Percentiles rank a stretch among this genome's conserved stretches.
These are phyloP conservation scores for Drosophila longiperda DNA, from an alignment of 2,888 invertebrate genomes.

Conservation along the genomic window DNA sequence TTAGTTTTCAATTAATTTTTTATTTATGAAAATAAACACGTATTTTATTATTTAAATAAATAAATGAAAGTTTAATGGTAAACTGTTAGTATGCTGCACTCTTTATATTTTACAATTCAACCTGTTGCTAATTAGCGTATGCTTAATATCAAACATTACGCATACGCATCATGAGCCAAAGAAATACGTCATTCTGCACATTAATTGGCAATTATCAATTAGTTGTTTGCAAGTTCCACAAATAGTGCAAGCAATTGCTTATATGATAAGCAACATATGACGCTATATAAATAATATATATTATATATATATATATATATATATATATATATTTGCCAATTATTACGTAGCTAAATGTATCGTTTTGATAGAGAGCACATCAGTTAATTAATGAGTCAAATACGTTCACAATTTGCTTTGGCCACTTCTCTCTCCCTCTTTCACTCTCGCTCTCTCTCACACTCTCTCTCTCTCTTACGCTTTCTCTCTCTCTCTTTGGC, in stretches of 20 bases:
- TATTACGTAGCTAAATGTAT: slow-evolving; percentile 26
- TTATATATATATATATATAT: background rate
- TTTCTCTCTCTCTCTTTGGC: background rate
- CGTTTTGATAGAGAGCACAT: slow-evolving; percentile 12
- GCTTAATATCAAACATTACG: slow-evolving; percentile 33
- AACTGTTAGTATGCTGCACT: too few relatives aligned
- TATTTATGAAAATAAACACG: background rate
- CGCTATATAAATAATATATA: slow-evolving; percentile 10
- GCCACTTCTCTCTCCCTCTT: slow-evolving; percentile 20
- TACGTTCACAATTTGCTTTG: slow-evolving; percentile 39
- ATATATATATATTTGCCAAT: slow-evolving; percentile 2
- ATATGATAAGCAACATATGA: slow-evolving; percentile 43
- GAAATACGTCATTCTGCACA: slow-evolving; percentile 30
- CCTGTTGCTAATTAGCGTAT: slow-evolving; percentile 36
- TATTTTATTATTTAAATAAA: background rate
- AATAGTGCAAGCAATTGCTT: slow-evolving; percentile 41
- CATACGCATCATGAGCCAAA: slow-evolving; percentile 39
- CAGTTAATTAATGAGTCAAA: slow-evolving; percentile 33
- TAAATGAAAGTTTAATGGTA: background rate
- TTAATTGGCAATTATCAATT: slow-evolving; percentile 45
- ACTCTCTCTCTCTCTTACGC: background rate
- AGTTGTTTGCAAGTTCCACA: slow-evolving; percentile 10
- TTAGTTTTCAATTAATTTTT: background rate
- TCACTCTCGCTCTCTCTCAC: background rate
- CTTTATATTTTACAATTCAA: background rate